These are phyloP conservation scores for Pionites leucogaster DNA, from an alignment of 2,113 vertebrate species.

Conservation along the genomic window DNA sequence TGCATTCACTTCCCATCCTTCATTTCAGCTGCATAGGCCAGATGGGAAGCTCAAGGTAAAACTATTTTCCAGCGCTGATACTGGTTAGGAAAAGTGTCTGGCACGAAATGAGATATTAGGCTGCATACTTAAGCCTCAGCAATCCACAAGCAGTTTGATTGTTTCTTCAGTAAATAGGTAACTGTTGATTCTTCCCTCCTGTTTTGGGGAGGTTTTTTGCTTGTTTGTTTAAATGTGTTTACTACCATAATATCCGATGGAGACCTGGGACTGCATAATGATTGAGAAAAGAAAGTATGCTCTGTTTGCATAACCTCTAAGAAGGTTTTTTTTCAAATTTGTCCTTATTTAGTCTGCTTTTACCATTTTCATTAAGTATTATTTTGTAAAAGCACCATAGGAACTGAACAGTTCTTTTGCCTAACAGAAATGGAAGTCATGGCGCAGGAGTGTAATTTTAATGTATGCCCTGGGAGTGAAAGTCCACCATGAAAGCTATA, in stretches of 20 bases:
- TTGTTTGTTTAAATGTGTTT: not conserved
- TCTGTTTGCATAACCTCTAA: not conserved
- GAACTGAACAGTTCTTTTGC: not conserved
- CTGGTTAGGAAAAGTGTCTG: not conserved
- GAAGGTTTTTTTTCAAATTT: not conserved
- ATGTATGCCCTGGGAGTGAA: constrained; percentile 31
- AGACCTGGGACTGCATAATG: not conserved
- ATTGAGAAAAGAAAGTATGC: not conserved
- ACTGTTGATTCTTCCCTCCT: not conserved
- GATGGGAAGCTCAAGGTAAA: not conserved
- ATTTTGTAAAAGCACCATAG: not conserved
- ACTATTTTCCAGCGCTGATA: not conserved
- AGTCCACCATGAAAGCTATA: constrained; percentile 8
- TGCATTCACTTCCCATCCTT: not conserved
- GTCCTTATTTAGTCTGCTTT: not conserved
- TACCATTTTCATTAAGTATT: not conserved
- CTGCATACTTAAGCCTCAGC: not conserved
- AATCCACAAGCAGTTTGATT: not conserved
- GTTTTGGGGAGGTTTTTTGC: not conserved
- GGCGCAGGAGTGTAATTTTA: not conserved
- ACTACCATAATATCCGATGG: not conserved
- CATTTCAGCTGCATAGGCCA: not conserved
- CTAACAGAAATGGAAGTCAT: not conserved
- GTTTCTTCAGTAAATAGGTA: not conserved
- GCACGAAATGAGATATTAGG: not conserved